Evolutionary conservation across 2,888 invertebrate species (phyloP).

Genomic region (Tetheella fluctuosa): DNA sequence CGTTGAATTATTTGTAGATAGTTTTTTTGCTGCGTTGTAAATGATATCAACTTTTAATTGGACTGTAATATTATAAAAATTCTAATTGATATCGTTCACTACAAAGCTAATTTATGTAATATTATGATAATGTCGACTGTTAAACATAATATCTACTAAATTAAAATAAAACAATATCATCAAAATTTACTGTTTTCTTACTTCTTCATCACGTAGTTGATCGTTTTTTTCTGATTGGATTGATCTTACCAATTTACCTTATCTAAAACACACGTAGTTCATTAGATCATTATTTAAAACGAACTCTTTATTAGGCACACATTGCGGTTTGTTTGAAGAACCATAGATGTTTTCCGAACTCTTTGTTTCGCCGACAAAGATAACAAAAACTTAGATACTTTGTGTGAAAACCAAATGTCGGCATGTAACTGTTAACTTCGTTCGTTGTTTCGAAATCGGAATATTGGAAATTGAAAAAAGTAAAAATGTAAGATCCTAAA

Average conservation of each 20-base stretch:
- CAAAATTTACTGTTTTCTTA: constrained; percentile 36
- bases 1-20: constrained; percentile 60
- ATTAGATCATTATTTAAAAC: constrained; percentile 39
- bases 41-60: constrained; percentile 31
- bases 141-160: constrained; percentile 63
- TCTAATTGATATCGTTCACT: constrained; percentile 39
- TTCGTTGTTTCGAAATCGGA: constrained; percentile 63
- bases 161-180: constrained; percentile 62
- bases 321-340: constrained; percentile 60
- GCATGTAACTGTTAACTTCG: constrained; percentile 61
- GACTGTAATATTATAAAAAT: constrained; percentile 25
- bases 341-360: constrained; percentile 38
- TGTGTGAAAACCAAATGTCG: constrained; percentile 53
- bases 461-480: constrained; percentile 59
- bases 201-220: no score
- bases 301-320: constrained; percentile 41
- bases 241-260: no score
- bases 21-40: constrained; percentile 42
- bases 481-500: constrained; percentile 65
- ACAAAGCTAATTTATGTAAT: constrained; percentile 46
- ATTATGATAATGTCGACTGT: constrained; percentile 64
- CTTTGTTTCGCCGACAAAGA: constrained; percentile 56
- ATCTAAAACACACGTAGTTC: background rate
- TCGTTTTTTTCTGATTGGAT: no score
- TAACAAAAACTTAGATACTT: constrained; percentile 53